Conservation (phyloP, 2,888 invertebrate genomes). For the Platynereis dumerilii region DNA sequence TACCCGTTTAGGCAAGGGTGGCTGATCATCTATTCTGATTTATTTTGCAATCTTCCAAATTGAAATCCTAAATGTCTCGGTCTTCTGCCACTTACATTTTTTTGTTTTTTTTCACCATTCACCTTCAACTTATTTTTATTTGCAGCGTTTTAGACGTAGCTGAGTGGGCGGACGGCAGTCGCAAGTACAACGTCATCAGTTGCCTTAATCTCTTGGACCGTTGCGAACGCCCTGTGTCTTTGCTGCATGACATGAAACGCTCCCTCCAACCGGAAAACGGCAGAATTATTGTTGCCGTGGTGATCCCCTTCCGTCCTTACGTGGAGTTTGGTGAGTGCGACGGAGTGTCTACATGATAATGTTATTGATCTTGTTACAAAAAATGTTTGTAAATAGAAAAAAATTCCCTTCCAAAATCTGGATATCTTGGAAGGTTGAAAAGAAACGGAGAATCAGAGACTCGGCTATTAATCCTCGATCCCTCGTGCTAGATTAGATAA, state of each 20-base stretch:
- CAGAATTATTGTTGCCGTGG: slow-evolving; percentile 78
- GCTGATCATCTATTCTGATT: no score
- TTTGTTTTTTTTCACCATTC: no score
- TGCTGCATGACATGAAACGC: slow-evolving; percentile 77
- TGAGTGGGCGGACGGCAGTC: slow-evolving; percentile 69
- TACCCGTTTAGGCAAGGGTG: no score
- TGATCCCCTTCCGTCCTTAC: slow-evolving; percentile 91
- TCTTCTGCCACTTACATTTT: no score
- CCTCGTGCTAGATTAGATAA: no score
- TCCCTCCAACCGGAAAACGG: slow-evolving; percentile 76
- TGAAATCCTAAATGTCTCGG: no score
- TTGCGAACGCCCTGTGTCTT: slow-evolving; percentile 81
- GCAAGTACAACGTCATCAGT: slow-evolving; percentile 77
- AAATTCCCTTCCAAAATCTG: background rate
- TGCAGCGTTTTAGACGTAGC: slow-evolving; percentile 76
- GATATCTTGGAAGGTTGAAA: background rate
- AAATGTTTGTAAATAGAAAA: background rate
- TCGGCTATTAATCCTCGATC: no score
- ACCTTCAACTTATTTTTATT: no score
- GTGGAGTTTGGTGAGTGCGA: slow-evolving; percentile 72
- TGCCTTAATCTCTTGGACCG: slow-evolving; percentile 95
- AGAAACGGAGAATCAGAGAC: no score
- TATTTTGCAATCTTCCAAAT: no score
- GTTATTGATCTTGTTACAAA: background rate
- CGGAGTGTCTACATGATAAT: background rate